Conservation (phyloP, 2,888 invertebrate species). For the Stenichneumon culpator region DNA sequence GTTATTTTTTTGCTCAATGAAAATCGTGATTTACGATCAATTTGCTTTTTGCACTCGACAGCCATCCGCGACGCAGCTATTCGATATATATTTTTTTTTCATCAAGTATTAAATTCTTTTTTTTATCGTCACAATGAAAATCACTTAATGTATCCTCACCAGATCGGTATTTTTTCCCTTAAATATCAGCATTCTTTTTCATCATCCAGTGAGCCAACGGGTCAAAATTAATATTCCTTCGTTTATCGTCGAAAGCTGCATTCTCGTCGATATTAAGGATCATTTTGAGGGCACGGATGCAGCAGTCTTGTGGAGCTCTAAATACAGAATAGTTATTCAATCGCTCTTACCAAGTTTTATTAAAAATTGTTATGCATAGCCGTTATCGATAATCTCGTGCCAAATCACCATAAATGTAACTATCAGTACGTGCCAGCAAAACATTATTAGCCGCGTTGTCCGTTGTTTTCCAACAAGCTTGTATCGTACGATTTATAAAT, state of each 20-base stretch:
- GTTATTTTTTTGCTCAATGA: neutral
- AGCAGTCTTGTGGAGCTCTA: neutral
- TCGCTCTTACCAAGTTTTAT: neutral
- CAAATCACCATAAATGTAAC: neutral
- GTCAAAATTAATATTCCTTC: neutral
- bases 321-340: neutral
- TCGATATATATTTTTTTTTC: neutral
- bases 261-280: neutral
- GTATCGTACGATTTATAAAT: neutral
- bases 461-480: neutral
- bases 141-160: neutral
- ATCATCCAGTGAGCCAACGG: neutral
- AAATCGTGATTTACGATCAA: slow-evolving; percentile 5
- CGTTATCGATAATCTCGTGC: neutral
- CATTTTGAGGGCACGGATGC: neutral
- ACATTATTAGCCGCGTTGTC: neutral
- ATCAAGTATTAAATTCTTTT: neutral
- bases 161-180: neutral
- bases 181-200: neutral
- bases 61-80: neutral
- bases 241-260: neutral
- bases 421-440: neutral
- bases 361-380: neutral
- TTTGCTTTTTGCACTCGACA: slow-evolving; percentile 9
- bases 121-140: neutral